Conservation (phyloP, 2,888 invertebrate species). For the Lepidochitona cinerea region DNA sequence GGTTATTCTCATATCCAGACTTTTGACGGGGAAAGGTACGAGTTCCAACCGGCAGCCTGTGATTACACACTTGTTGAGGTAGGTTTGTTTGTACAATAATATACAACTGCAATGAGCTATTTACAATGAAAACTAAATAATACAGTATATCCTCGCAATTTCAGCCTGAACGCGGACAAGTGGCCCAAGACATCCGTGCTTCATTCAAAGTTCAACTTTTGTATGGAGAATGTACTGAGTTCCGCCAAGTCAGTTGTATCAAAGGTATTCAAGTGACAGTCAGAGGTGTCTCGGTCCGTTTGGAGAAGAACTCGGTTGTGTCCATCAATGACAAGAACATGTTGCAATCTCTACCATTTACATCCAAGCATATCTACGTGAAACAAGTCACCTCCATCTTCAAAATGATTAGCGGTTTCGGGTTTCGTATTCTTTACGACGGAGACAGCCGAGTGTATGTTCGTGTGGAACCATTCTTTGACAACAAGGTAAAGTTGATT, state of each 20-base stretch:
- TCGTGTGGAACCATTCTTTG: conserved; percentile 37
- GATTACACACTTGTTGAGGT: conserved; percentile 41
- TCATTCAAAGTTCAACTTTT: neutral
- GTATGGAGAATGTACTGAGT: neutral
- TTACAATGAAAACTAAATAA: no score
- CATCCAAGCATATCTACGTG: conserved; percentile 30
- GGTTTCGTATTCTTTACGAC: conserved; percentile 27
- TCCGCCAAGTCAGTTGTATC: neutral
- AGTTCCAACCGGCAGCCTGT: conserved; percentile 41
- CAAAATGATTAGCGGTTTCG: conserved; percentile 41
- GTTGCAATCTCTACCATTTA: neutral
- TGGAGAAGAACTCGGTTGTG: neutral
- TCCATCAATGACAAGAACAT: neutral
- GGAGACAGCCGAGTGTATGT: conserved; percentile 26
- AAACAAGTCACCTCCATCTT: conserved; percentile 40
- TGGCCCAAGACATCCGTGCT: neutral
- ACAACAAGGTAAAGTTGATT: conserved; percentile 24
- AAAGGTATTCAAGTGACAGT: neutral
- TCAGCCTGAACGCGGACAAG: conserved; percentile 2
- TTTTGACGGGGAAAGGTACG: conserved; percentile 56
- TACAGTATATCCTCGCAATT: neutral
- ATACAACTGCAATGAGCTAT: no score
- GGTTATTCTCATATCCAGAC: conserved; percentile 55
- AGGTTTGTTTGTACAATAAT: conserved; percentile 17
- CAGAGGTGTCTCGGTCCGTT: neutral